Conservation (phyloP, 2,888 invertebrate species). For the Deilephila elpenor region DNA sequence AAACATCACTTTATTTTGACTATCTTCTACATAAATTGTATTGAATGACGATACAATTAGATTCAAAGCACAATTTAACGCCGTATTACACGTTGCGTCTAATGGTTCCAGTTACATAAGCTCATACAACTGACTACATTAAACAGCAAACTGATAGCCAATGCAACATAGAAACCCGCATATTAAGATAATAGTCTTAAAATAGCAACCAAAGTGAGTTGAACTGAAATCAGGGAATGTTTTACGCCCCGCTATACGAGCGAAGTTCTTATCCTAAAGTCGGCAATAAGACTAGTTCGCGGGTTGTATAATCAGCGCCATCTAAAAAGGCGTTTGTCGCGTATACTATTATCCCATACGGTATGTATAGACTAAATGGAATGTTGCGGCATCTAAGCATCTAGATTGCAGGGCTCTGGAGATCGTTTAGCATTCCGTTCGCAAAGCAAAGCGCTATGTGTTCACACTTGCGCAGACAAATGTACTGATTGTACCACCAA, state of each 20-base stretch:
- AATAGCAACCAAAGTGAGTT: conserved; percentile 30
- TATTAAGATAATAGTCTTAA: conserved; percentile 35
- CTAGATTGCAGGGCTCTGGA: conserved; percentile 55
- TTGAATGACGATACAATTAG: background rate
- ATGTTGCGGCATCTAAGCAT: conserved; percentile 55
- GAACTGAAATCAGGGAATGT: conserved; percentile 19
- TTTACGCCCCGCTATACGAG: background rate
- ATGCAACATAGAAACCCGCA: conserved; percentile 23
- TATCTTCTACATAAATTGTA: background rate
- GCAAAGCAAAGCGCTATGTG: conserved; percentile 50
- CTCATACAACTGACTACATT: background rate
- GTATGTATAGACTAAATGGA: conserved; percentile 43
- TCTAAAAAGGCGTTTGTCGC: conserved; percentile 53
- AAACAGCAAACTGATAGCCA: background rate
- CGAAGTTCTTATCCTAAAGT: conserved; percentile 38
- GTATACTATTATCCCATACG: conserved; percentile 32
- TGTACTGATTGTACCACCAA: conserved; percentile 37
- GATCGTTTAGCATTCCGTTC: conserved; percentile 66
- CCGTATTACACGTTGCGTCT: conserved; percentile 1
- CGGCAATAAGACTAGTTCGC: conserved; percentile 51
- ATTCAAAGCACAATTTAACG: conserved; percentile 5
- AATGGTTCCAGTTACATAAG: background rate
- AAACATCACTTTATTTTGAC: conserved; percentile 9
- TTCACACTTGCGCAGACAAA: conserved; percentile 58
- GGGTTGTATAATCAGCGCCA: conserved; percentile 53